phyloP scores from a whole-genome alignment of 2,797 vertebrate genomes.

The Poeciliopsis infans region DNA sequence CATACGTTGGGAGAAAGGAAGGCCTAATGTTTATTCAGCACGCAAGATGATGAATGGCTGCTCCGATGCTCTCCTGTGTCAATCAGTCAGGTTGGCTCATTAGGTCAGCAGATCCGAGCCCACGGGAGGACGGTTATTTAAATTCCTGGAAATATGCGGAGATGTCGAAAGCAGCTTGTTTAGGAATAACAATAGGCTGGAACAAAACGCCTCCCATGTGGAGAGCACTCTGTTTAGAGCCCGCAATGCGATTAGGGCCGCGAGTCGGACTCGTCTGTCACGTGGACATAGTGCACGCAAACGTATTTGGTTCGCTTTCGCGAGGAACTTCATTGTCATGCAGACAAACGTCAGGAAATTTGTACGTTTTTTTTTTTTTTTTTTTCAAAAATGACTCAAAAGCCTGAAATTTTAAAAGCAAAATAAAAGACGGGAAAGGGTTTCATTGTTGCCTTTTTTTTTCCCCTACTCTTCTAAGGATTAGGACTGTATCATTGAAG shows the following conservation, averaged over 20 bases:
- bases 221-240: constrained; percentile 26
- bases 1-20: constrained; percentile 45
- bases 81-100: constrained; percentile 68
- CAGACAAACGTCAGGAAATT: not conserved
- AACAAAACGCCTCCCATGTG: constrained; percentile 29
- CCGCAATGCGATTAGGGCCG: constrained; percentile 29
- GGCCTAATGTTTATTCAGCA: constrained; percentile 62
- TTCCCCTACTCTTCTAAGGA: too few relatives aligned
- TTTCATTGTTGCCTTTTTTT: not conserved
- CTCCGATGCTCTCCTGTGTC: constrained; percentile 58
- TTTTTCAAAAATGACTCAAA: not conserved
- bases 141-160: constrained; percentile 70
- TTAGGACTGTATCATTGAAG: not conserved
- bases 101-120: constrained; percentile 74
- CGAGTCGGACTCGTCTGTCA: not conserved
- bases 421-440: not conserved
- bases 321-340: not conserved
- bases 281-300: not conserved
- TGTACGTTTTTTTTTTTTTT: too few relatives aligned
- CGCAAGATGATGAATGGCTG: constrained; percentile 59
- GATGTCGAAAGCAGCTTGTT: constrained; percentile 62
- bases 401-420: not conserved
- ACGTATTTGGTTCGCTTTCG: not conserved
- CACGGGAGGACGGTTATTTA: constrained; percentile 66
- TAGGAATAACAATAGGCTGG: constrained; percentile 66